Percentiles rank a stretch among this genome's conserved stretches.
Conservation (phyloP, 1,140 invertebrate genomes). For the Megathymus violae region DNA sequence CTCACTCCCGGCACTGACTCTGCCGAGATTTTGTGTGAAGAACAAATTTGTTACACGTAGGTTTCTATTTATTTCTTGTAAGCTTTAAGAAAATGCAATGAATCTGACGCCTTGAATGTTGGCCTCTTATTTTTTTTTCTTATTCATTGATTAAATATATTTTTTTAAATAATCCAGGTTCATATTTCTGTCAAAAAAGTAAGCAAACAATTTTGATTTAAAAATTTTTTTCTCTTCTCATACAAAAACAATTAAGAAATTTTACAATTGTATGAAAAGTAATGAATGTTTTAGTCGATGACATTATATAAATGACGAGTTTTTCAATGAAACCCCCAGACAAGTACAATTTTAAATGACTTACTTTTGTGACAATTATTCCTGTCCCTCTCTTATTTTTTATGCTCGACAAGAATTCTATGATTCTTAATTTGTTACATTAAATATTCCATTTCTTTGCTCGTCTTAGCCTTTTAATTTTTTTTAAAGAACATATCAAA, state of each 20-base stretch:
- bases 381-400: conserved; percentile 9
- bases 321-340: conserved; percentile 2
- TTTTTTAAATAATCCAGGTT: neutral
- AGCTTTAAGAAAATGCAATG: conserved; percentile 31
- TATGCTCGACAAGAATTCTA: conserved; percentile 16
- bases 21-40: conserved; percentile 15
- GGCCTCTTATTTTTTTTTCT: conserved; percentile 23
- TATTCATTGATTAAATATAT: neutral
- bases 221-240: too few relatives aligned
- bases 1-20: neutral
- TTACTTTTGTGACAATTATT: neutral
- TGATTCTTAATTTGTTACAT: conserved; percentile 3
- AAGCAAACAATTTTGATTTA: conserved; percentile 31
- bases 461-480: neutral
- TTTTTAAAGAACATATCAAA: too few relatives aligned
- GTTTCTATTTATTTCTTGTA: conserved; percentile 38
- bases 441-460: neutral
- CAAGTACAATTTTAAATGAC: neutral
- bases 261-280: conserved; percentile 10
- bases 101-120: conserved; percentile 33
- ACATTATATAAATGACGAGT: conserved; percentile 22
- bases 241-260: too few relatives aligned
- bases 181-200: conserved; percentile 27
- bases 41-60: conserved; percentile 30
- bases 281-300: conserved; percentile 33